Evolutionary conservation across 2,797 vertebrate genomes (phyloP).

Genomic region (Miichthys miiuy): DNA sequence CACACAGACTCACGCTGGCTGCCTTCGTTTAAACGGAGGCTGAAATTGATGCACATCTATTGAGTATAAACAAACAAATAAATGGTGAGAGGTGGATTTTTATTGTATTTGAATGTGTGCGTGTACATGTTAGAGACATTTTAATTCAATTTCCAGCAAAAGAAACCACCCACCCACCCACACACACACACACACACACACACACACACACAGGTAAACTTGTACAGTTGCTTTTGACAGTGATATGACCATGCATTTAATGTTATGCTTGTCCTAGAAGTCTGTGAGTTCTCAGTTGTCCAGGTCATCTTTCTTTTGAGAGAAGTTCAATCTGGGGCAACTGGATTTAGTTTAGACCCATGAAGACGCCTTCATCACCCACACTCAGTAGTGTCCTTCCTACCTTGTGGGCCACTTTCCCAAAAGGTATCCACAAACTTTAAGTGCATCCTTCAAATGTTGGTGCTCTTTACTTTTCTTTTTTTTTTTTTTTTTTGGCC

Average conservation of each 20-base stretch:
- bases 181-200: not conserved
- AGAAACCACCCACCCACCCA: not conserved
- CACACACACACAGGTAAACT: not conserved
- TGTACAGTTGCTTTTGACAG: not conserved
- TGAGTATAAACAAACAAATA: conserved; percentile 5
- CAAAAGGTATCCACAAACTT: too few relatives aligned
- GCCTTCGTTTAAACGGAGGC: conserved; percentile 25
- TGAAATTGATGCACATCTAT: conserved; percentile 34
- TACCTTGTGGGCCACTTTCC: too few relatives aligned
- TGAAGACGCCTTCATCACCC: too few relatives aligned
- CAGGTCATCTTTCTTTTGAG: too few relatives aligned
- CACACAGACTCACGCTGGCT: conserved; percentile 28
- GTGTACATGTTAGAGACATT: not conserved
- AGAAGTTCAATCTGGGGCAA: too few relatives aligned
- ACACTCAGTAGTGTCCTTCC: too few relatives aligned
- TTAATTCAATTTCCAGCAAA: conserved; percentile 9
- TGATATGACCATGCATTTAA: conserved; percentile 10
- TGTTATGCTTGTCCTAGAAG: too few relatives aligned
- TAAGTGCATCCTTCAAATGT: too few relatives aligned
- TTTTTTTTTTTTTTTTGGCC: too few relatives aligned
- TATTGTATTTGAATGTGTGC: conserved; percentile 5
- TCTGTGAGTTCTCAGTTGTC: too few relatives aligned
- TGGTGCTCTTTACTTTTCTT: too few relatives aligned
- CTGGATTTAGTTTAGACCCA: too few relatives aligned
- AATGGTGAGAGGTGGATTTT: not conserved